Evolutionary conservation across 2,888 invertebrate genomes (phyloP).

Genomic region (Stictocephala bisonia): DNA sequence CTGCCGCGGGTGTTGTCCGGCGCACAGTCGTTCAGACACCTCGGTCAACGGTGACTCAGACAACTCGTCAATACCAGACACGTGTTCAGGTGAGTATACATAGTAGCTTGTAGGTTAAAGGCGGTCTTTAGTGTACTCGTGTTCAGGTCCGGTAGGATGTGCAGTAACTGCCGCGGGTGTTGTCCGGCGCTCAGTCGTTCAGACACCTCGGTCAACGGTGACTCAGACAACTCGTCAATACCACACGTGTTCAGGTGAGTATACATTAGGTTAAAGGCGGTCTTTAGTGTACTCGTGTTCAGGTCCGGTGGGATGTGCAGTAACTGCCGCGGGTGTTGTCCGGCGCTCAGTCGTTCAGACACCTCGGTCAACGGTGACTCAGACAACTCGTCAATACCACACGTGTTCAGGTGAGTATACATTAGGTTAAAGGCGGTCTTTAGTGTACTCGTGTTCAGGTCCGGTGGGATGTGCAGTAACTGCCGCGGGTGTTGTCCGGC

Average conservation of each 20-base stretch:
- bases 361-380: not conserved
- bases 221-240: no score
- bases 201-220: constrained; percentile 60
- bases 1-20: constrained; percentile 66
- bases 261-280: no score
- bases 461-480: constrained; percentile 67
- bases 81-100: constrained; percentile 6
- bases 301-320: no score
- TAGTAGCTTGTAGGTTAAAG: no score
- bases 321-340: no score
- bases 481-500: constrained; percentile 66
- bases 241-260: no score
- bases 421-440: no score
- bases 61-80: constrained; percentile 17
- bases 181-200: constrained; percentile 64
- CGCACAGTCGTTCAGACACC: constrained; percentile 46
- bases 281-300: no score
- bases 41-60: constrained; percentile 1
- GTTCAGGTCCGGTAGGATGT: no score
- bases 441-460: no score
- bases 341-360: not conserved
- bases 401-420: constrained; percentile 12
- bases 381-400: constrained; percentile 11
- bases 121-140: no score
- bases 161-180: constrained; percentile 67